Base-by-base conservation (phyloP, 2,888 invertebrate genomes). In the Eucera pruinosa region DNA sequence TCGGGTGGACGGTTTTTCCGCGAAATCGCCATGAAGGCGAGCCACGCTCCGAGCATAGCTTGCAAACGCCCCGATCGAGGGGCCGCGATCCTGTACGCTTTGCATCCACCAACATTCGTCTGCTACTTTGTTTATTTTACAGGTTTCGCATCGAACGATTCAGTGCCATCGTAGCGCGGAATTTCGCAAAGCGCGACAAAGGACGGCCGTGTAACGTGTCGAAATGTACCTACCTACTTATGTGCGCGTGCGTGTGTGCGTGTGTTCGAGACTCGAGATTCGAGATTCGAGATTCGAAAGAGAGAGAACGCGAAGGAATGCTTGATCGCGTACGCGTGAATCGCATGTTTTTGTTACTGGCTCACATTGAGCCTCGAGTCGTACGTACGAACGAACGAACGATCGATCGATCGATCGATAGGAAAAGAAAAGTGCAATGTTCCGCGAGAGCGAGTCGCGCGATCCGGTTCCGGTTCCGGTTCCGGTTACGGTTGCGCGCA, bases 311-410 rank as follows among this genome's bases (percentile, higher is more conserved):
- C n/a, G 39, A 39, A 30, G 15, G 50, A 39, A 20, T 60, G 47
- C 11, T 77, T 36, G 1, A 2, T 33, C 43, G 25, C 43, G 45
- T n/a, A 4, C 23, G 39, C 36, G 36, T 43, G 36, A 20, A 20
- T 57, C 23, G 61, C n/a, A 55, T 65, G 43, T 48, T 69, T 66
- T 72, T 55, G 48, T 79, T 82, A 83, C 81, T 89, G 89, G 80
- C 90, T 90, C 90, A 90, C 85, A 90, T 90, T 90, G 90, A 90
- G 90, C 73, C 83, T 76, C 70, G 72, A 36, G 41, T 55, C 45
- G 55, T 68, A 39, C 18, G 47, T 20, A 27, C 27, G 20, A 4
- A 39, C 33, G 45, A 11, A 39, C 13, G 9, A 45, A 45, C n/a
- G 27, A 41, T 11, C 36, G 36, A 36, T 30, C 30, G 30, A 5